These are phyloP conservation scores for Caenorhabditis sulstoni DNA, from an alignment of 2,888 invertebrate species.

Conservation along the genomic window DNA sequence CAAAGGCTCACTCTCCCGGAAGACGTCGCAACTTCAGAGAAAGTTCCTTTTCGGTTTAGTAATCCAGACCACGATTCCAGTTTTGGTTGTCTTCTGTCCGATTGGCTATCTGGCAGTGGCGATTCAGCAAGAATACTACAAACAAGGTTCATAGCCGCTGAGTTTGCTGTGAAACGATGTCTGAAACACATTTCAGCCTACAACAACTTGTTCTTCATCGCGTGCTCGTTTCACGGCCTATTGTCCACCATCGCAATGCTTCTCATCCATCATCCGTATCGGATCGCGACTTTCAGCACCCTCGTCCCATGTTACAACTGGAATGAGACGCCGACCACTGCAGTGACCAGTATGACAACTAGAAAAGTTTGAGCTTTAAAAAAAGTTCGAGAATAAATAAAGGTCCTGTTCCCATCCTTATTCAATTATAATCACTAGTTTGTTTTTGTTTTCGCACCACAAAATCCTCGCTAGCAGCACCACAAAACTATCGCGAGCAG, in stretches of 20 bases:
- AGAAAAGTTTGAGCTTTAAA: too few species aligned
- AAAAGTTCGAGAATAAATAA: too few species aligned
- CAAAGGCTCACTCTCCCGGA: neutral
- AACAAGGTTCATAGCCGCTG: neutral
- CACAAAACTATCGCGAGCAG: too few species aligned
- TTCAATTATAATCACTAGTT: too few species aligned
- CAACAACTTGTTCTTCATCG: neutral
- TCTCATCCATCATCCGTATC: neutral
- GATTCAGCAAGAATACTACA: neutral
- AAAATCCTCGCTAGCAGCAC: too few species aligned
- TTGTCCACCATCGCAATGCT: neutral
- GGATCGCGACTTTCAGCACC: neutral
- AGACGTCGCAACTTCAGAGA: neutral
- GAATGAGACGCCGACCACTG: too few species aligned
- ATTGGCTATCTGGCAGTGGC: neutral
- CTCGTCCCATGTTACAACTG: too few species aligned
- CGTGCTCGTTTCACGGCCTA: neutral
- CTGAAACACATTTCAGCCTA: neutral
- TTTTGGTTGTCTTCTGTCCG: neutral
- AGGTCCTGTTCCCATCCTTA: too few species aligned
- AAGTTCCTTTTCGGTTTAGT: neutral
- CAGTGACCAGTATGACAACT: too few species aligned
- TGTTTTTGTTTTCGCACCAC: too few species aligned
- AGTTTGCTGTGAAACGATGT: too few species aligned
- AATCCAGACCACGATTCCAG: neutral